These are phyloP conservation scores for Drosophila mulleri DNA, from an alignment of 2,888 invertebrate species.

Conservation along the genomic window DNA sequence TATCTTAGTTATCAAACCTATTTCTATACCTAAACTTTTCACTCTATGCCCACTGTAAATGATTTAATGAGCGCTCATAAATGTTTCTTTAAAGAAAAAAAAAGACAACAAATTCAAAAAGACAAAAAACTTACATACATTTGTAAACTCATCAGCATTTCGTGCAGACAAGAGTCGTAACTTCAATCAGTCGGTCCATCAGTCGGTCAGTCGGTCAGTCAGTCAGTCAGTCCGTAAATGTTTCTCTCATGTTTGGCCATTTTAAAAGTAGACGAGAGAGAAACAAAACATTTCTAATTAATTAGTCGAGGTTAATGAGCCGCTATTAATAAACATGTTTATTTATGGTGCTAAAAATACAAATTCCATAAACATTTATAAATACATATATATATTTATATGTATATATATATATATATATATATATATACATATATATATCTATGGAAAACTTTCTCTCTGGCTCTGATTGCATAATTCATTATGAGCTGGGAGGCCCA, in stretches of 20 bases:
- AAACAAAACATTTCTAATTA: constrained; percentile 67
- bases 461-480: constrained; percentile 55
- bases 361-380: constrained; percentile 19
- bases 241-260: constrained; percentile 26
- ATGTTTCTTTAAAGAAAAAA: constrained; percentile 52
- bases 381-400: background rate
- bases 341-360: constrained; percentile 73
- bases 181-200: constrained; percentile 17
- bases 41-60: constrained; percentile 39
- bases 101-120: constrained; percentile 13
- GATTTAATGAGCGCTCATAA: constrained; percentile 71
- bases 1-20: background rate
- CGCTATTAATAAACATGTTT: constrained; percentile 74
- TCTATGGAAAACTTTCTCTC: constrained; percentile 62
- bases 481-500: constrained; percentile 21
- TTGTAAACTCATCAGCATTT: constrained; percentile 72
- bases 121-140: constrained; percentile 32
- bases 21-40: background rate
- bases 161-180: constrained; percentile 20
- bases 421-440: background rate
- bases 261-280: constrained; percentile 11
- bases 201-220: constrained; percentile 21
- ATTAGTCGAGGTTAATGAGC: constrained; percentile 76
- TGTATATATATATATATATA: background rate
- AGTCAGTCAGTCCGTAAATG: constrained; percentile 37